A percentile compares a stretch with the other conserved stretches of the same genome.
These are phyloP conservation scores for Ptiloglossa arizonensis DNA, from an alignment of 1,140 invertebrate genomes.

Conservation along the genomic window DNA sequence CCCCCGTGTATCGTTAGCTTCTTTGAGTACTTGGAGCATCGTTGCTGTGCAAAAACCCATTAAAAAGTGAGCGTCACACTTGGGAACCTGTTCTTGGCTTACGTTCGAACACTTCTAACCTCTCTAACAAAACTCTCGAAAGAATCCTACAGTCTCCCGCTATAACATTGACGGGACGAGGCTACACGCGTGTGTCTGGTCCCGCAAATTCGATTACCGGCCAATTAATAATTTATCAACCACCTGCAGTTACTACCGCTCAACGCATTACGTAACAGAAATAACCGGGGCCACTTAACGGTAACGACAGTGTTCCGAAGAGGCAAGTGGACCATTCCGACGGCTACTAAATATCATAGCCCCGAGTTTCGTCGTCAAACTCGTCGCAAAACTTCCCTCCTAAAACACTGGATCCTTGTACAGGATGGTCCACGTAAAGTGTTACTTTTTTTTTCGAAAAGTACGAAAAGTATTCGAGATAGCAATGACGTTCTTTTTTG, in stretches of 20 bases:
- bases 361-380: constrained; percentile 1
- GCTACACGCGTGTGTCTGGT: background rate
- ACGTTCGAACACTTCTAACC: too few relatives aligned
- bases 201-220: constrained; percentile 7
- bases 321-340: constrained; percentile 9
- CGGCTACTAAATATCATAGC: constrained; percentile 15
- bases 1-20: too few relatives aligned
- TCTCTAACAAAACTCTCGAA: too few relatives aligned
- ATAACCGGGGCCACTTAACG: constrained; percentile 10
- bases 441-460: too few relatives aligned
- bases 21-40: too few relatives aligned
- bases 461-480: too few relatives aligned
- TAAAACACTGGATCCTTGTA: background rate
- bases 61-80: too few relatives aligned
- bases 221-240: constrained; percentile 39
- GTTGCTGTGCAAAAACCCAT: too few relatives aligned
- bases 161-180: background rate
- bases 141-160: background rate
- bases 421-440: too few relatives aligned
- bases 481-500: too few relatives aligned
- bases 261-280: constrained; percentile 5
- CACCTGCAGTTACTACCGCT: constrained; percentile 24
- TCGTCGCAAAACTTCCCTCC: background rate
- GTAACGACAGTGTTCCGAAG: background rate
- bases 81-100: too few relatives aligned